These are phyloP conservation scores for Tenodera sinensis DNA, from an alignment of 2,888 invertebrate genomes.

Conservation along the genomic window DNA sequence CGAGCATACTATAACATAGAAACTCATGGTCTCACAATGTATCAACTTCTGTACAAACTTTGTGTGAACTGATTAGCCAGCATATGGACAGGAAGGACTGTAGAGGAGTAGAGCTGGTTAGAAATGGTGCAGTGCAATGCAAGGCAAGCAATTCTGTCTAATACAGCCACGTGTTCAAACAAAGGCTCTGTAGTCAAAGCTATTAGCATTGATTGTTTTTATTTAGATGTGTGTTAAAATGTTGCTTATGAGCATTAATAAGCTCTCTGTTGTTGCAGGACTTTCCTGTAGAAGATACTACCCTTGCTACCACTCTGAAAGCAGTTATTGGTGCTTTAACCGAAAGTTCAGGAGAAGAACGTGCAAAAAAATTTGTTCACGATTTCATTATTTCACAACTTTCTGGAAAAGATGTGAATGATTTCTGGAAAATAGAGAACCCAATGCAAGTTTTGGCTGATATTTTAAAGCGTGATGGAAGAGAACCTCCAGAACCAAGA, in stretches of 20 bases:
- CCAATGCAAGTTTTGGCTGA: conserved; percentile 69
- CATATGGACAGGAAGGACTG: too few relatives aligned
- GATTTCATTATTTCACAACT: conserved; percentile 81
- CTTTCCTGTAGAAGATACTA: conserved; percentile 61
- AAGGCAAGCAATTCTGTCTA: too few relatives aligned
- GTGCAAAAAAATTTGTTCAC: conserved; percentile 71
- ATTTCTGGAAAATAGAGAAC: conserved; percentile 76
- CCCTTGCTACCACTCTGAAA: conserved; percentile 69
- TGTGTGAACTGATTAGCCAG: too few relatives aligned
- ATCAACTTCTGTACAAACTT: too few relatives aligned
- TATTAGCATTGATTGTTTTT: too few relatives aligned
- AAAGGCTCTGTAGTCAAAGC: too few relatives aligned
- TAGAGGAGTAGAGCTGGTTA: too few relatives aligned
- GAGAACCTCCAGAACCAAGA: conserved; percentile 67
- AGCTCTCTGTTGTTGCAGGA: conserved; percentile 52
- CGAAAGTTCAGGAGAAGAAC: conserved; percentile 60
- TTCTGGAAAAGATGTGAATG: conserved; percentile 78
- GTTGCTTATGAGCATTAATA: not conserved
- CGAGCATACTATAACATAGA: too few relatives aligned
- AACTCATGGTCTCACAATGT: too few relatives aligned
- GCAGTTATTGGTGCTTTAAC: conserved; percentile 78
- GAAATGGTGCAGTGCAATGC: too few relatives aligned
- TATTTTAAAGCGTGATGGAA: conserved; percentile 58
- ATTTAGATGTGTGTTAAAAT: too few relatives aligned
- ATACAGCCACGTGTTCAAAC: too few relatives aligned